Base-by-base conservation (phyloP, 64 coral and sea anemone species). In the Stylophora pistillata region DNA sequence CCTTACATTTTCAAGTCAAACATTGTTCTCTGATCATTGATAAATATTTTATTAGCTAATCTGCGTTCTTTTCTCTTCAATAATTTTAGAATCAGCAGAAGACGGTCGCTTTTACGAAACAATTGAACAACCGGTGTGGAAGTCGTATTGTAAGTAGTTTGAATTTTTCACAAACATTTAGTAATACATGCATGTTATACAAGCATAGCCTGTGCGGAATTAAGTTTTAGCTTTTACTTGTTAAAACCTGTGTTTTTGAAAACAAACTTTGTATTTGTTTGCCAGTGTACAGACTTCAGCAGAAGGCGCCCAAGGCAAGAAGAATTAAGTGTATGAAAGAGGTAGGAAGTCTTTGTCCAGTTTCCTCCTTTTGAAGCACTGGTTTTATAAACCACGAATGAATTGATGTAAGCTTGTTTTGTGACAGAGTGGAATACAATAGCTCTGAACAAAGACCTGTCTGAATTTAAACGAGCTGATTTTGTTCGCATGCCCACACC, bases 281-380 rank as follows among this genome's bases (percentile, higher is more conserved):
- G 33, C 63, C 32, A 96, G 95, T 96, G 23, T 96, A 96, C 75
- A 88, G 89, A 58, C 81, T 93, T 23, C 95, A 96, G 59, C 95
- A 96, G 82, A 96, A 96, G 54, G 95, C 95, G 7, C 95, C 95
- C 12, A 88, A 93, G 68, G 91, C 95, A 16, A 93, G 86, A 30
- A 73, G 87, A 62, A 82, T 96, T 31, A 33, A 87, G 21, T 96
- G 95, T 89, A 63, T 30, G 0, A 92, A 70, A 52, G 91, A 96
- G 87, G 95, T 96, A 93, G 73, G 79, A 54, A 85, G 56, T 34
- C 10, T 58, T 76, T 77, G 7, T 53, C 9, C 0, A 53, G 15
- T 76, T 53, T 47, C 18, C 53, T 3, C 32, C 17, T 37, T 10
- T 32, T 41, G 13, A 37, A 47, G 33, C 53, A 53, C 5, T 85